Base-by-base conservation (phyloP, 2,888 invertebrate species). In the Ochropleura leucogaster region DNA sequence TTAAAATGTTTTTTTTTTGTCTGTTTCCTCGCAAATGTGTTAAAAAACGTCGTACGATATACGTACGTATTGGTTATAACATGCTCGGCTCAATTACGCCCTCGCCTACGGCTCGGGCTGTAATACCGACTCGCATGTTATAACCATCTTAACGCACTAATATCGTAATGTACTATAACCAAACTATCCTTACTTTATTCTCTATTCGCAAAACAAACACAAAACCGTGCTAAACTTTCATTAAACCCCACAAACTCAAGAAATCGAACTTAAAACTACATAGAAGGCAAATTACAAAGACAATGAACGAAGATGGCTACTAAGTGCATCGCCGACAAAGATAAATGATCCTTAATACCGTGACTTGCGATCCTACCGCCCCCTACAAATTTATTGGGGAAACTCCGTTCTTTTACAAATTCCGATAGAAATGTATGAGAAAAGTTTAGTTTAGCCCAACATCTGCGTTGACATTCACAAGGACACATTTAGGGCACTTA, bases 241-340 rank as follows among this genome's bases (percentile, higher is more conserved):
- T 53, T 16, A 60, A 55, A 68, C 18, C 18, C 14, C 46, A 66
- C 40, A 57, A 68, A 63, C 49, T 57, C 12, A 67, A 69, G 69
- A 65, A 60, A 64, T 81, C 46, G 40, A 73, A 66, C 62, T 68
- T 59, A 82, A 73, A 82, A 63, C 51, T 53, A 71, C 20, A 42
- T 57, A 9, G 63, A 51, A 71, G 67, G 80, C 70, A 85, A 85
- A 83, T 86, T 73, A 79, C 73, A 68, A 20, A 60, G n/a, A 76
- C 68, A 86, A 71, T 66, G 60, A 83, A 69, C 40, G 66, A 51
- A 85, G 79, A 63, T 78, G 62, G 65, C 62, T 60, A 10, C 79
- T 80, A 81, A 86, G 86, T 86, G 84, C 87, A 86, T 40, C 64
- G 64, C 73, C 47, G 85, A 86, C 87, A 78, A 75, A 77, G 84